Evolutionary conservation across 1,140 invertebrate genomes (phyloP).

Genomic region (Drosophila parvula): DNA sequence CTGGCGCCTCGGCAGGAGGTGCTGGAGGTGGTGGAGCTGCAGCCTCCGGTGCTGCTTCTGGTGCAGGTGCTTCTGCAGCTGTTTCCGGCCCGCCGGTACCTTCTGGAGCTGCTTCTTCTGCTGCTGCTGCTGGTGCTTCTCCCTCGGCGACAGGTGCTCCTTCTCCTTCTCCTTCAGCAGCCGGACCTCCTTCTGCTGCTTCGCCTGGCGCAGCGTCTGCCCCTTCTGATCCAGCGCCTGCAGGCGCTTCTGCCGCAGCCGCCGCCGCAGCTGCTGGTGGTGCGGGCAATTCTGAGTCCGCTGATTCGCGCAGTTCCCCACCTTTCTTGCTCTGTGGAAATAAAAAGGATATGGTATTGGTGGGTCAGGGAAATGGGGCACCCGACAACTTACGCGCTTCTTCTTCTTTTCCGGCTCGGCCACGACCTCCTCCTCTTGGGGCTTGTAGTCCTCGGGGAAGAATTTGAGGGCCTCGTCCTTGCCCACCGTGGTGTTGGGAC

Average conservation of each 20-base stretch:
- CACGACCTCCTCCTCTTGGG: constrained; percentile 44
- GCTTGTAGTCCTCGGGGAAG: constrained; percentile 87
- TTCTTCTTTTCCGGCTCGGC: constrained; percentile 29
- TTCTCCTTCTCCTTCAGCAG: not conserved
- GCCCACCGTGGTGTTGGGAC: constrained; percentile 86
- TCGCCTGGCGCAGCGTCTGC: not conserved
- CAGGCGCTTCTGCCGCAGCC: not conserved
- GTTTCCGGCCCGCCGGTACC: not conserved
- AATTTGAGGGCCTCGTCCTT: constrained; percentile 86
- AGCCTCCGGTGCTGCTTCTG: not conserved
- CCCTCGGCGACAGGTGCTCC: not conserved
- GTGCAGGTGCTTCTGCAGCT: not conserved
- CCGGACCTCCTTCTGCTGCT: not conserved
- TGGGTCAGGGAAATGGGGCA: no score
- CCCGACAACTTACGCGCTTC: constrained; percentile 6
- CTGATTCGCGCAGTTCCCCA: not conserved
- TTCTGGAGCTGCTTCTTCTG: not conserved
- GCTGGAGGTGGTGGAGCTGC: not conserved
- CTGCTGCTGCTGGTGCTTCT: not conserved
- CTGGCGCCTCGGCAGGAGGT: not conserved
- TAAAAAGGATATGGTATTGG: not conserved
- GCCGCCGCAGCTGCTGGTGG: not conserved
- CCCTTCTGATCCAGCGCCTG: not conserved
- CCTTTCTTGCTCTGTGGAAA: not conserved
- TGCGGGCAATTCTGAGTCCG: not conserved